phyloP scores from a whole-genome alignment of 2,888 invertebrate species.

The Mycalesis mineus region DNA sequence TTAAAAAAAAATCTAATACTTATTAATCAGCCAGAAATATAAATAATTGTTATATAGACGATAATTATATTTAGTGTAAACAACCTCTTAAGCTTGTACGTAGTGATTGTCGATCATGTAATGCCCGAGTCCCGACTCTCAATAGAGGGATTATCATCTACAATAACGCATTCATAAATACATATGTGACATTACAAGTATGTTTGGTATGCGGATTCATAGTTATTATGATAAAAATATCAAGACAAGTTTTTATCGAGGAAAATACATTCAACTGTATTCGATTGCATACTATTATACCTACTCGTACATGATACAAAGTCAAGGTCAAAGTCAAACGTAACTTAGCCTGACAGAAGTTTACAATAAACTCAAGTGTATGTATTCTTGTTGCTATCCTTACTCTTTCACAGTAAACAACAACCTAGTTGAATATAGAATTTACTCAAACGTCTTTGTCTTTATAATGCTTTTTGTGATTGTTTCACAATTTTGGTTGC shows the following conservation, averaged over 20 bases:
- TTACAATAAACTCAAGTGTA: too few species aligned
- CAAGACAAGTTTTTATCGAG: slow-evolving; percentile 1
- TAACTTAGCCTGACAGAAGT: too few species aligned
- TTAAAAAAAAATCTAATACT: not conserved
- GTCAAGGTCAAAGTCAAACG: too few species aligned
- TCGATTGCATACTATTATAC: not conserved
- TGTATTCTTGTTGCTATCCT: too few species aligned
- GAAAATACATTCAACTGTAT: not conserved
- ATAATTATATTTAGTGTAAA: slow-evolving; percentile 13
- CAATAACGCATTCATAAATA: slow-evolving; percentile 11
- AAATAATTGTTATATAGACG: not conserved
- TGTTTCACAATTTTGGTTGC: too few species aligned
- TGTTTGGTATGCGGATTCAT: slow-evolving; percentile 13
- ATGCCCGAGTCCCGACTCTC: slow-evolving; percentile 11
- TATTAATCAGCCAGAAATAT: not conserved
- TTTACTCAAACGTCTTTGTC: too few species aligned
- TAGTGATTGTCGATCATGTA: slow-evolving; percentile 11
- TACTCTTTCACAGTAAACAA: too few species aligned
- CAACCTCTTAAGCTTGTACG: slow-evolving; percentile 16
- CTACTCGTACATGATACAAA: too few species aligned
- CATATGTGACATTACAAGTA: not conserved
- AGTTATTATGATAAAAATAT: slow-evolving; percentile 2
- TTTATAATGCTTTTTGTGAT: too few species aligned
- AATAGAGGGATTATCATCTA: slow-evolving; percentile 16
- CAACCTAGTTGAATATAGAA: too few species aligned